phyloP scores from a whole-genome alignment of 30 jellyfish, hydroid and myxozoan genomes.

The Aurelia aurita complex sp. Pacific region DNA sequence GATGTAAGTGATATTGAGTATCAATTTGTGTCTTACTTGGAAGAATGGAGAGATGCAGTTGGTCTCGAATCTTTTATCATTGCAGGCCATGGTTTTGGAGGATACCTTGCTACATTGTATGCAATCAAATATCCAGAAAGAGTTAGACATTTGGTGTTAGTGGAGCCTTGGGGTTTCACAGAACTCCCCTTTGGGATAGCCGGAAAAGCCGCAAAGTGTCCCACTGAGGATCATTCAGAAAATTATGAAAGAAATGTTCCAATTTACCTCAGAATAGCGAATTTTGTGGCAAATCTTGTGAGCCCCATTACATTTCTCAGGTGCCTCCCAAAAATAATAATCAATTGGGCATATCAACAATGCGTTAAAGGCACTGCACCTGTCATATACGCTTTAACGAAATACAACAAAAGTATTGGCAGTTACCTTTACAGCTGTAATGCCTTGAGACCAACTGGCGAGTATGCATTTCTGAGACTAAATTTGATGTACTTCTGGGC shows the following conservation, averaged over 20 bases:
- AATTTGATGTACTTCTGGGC: conserved; percentile 74
- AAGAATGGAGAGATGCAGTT: conserved; percentile 94
- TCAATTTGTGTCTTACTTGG: conserved; percentile 75
- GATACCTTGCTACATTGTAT: conserved; percentile 82
- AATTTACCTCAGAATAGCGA: conserved; percentile 3
- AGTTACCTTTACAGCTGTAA: conserved; percentile 51
- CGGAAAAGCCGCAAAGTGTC: conserved; percentile 30
- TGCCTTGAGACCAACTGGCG: conserved; percentile 56
- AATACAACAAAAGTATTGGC: conserved; percentile 1
- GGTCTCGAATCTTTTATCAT: conserved; percentile 75
- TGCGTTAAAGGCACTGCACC: conserved; percentile 24
- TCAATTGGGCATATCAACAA: conserved; percentile 35
- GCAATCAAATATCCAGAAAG: conserved; percentile 84
- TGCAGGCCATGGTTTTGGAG: conserved; percentile 99
- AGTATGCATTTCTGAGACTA: conserved; percentile 46
- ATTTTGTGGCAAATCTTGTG: conserved; percentile 26
- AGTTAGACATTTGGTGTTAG: conserved; percentile 74
- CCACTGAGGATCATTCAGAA: conserved; percentile 4
- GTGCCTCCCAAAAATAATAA: conserved; percentile 35
- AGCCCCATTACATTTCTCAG: conserved; percentile 54
- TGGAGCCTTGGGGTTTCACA: conserved; percentile 99
- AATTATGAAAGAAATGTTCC: conserved; percentile 44
- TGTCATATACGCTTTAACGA: background rate
- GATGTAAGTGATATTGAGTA: conserved; percentile 71
- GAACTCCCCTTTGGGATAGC: conserved; percentile 81